Evolutionary conservation across 2,797 vertebrate genomes (phyloP).

Genomic region (Helarctos malayanus): DNA sequence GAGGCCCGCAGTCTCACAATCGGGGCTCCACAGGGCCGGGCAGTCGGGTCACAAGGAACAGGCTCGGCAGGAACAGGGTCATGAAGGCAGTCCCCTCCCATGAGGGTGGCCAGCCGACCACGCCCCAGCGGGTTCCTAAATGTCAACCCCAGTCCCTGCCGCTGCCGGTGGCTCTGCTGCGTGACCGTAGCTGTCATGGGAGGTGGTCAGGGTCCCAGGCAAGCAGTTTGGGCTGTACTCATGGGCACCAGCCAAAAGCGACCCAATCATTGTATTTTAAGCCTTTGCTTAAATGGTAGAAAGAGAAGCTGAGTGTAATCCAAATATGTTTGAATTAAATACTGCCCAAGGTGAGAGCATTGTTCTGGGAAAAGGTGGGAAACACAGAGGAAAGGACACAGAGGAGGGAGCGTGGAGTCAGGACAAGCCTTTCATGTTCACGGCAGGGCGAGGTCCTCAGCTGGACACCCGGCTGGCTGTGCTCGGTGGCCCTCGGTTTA

Average conservation of each 20-base stretch:
- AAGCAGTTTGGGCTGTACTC: background rate
- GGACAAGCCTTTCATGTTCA: background rate
- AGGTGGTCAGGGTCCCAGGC: background rate
- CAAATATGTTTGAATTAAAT: background rate
- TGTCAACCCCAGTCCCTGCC: background rate
- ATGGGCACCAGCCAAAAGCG: accelerated
- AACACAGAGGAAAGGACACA: accelerated
- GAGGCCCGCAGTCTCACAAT: accelerated
- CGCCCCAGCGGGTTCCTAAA: no score
- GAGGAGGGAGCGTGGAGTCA: no score
- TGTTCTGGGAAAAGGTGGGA: background rate
- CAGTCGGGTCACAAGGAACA: background rate
- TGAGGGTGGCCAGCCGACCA: no score
- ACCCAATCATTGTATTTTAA: background rate
- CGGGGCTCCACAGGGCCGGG: background rate
- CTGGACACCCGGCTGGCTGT: background rate
- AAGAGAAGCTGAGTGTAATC: background rate
- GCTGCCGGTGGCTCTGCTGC: background rate
- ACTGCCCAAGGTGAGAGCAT: background rate
- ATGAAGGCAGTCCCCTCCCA: background rate
- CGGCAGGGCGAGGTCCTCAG: background rate
- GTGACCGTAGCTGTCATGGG: accelerated
- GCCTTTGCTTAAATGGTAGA: background rate
- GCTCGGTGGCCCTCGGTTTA: background rate
- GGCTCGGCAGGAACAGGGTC: background rate